Evolutionary conservation across 2,888 invertebrate genomes (phyloP).

Genomic region (Eupithecia centaureata): DNA sequence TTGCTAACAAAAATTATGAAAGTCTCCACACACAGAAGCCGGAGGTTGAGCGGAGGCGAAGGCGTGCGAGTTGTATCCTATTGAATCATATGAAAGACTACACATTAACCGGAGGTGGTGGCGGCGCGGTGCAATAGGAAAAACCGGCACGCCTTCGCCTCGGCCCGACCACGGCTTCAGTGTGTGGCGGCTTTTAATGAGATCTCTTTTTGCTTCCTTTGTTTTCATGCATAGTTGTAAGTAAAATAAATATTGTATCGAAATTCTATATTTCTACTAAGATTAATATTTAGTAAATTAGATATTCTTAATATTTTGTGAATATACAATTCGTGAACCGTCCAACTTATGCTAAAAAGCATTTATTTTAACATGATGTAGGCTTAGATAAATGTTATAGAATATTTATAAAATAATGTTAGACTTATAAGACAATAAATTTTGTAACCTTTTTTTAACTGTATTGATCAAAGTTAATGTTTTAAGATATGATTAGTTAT

Average conservation of each 20-base stretch:
- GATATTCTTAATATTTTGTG: background rate
- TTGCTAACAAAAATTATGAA: no score
- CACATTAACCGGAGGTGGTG: no score
- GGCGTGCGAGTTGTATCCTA: no score
- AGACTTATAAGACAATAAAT: background rate
- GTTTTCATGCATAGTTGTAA: background rate
- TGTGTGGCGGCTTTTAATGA: no score
- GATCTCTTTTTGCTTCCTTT: background rate
- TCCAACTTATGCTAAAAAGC: background rate
- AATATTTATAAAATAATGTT: slow-evolving; percentile 3
- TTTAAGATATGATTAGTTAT: background rate
- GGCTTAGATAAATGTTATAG: background rate
- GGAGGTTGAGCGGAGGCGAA: no score
- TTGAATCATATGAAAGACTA: no score
- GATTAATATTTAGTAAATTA: background rate
- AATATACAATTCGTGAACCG: background rate
- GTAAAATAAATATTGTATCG: background rate
- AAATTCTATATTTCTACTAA: background rate
- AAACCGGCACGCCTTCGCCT: no score
- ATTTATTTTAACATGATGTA: background rate
- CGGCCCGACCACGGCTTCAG: no score
- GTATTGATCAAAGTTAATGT: background rate
- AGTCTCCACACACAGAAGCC: no score
- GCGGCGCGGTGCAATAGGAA: no score
- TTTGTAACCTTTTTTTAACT: background rate